These are phyloP conservation scores for Garrulus glandarius DNA, from an alignment of 2,797 vertebrate genomes.

Conservation along the genomic window DNA sequence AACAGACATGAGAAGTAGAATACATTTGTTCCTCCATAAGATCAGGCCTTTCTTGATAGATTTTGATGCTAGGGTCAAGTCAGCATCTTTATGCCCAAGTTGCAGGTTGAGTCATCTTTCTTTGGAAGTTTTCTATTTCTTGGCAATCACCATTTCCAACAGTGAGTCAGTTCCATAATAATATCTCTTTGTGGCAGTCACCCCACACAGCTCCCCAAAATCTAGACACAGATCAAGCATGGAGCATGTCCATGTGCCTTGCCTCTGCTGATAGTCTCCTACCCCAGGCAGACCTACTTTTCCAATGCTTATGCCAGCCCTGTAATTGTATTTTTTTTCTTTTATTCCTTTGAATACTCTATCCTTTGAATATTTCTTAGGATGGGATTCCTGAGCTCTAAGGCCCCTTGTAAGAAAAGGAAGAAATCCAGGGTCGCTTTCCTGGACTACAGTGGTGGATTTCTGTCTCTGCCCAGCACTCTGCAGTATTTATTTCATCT, in stretches of 20 bases:
- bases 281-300: not conserved
- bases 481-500: not conserved
- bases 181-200: not conserved
- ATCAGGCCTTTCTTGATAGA: not conserved
- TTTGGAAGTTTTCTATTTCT: not conserved
- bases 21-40: not conserved
- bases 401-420: not conserved
- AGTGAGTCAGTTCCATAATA: not conserved
- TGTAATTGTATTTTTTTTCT: not conserved
- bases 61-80: not conserved
- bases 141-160: not conserved
- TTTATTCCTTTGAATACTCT: not conserved
- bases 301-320: not conserved
- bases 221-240: not conserved
- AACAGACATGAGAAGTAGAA: not conserved
- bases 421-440: constrained; percentile 1
- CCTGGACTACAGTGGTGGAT: not conserved
- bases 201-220: not conserved
- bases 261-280: not conserved
- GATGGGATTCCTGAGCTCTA: not conserved
- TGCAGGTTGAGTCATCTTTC: not conserved
- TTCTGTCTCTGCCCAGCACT: not conserved
- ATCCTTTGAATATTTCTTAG: not conserved
- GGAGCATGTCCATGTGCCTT: not conserved
- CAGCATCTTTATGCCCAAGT: not conserved